Base-by-base conservation (phyloP, 2,888 invertebrate genomes). In the Diogma glabrata region DNA sequence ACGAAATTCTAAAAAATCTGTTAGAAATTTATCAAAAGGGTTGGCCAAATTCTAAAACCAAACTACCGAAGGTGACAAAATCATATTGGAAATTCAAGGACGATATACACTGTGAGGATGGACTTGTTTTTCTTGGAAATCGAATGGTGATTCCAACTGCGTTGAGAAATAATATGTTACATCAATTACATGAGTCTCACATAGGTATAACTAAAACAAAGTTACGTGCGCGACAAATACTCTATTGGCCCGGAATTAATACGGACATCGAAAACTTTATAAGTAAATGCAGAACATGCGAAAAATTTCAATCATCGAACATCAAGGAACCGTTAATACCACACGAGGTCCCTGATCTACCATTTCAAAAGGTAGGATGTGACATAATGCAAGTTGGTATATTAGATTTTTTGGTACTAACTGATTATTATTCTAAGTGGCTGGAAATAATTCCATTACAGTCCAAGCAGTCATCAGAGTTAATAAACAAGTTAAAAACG, bases 401-500 rank as follows among this genome's bases (percentile, higher is more conserved):
- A n/a, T n/a, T n/a, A n/a, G n/a, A n/a, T n/a, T n/a, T n/a, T n/a
- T n/a, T n/a, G n/a, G n/a, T n/a, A n/a, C 36, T 54, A 10, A 49
- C 47, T 6, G 57, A 57, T 47, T 53, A 53, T 17, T 54, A 36
- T 28, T 53, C 54, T 3, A 54, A 55, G 48, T 57, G 23, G 30
- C 23, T 55, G 7, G 56, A 57, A 45, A 36, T 55, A 8, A 48
- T 46, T 7, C 24, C 7, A 0, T 30, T 55, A 5, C 10, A 23
- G 2, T 36, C 28, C 9, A 49, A 51, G 12, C 50, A 38, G 16
- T 23, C 47, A 24, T 38, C 16, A 10, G 23, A 38, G 24, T 16
- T 55, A 4, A 52, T 57, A 19, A 19, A n/a, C 9, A 45, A 43
- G 19, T n/a, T 54, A 8, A 53, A 53, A 52, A 16, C 22, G n/a